Evolutionary conservation across 2,797 vertebrate genomes (phyloP).

Genomic region (Echiichthys vipera): DNA sequence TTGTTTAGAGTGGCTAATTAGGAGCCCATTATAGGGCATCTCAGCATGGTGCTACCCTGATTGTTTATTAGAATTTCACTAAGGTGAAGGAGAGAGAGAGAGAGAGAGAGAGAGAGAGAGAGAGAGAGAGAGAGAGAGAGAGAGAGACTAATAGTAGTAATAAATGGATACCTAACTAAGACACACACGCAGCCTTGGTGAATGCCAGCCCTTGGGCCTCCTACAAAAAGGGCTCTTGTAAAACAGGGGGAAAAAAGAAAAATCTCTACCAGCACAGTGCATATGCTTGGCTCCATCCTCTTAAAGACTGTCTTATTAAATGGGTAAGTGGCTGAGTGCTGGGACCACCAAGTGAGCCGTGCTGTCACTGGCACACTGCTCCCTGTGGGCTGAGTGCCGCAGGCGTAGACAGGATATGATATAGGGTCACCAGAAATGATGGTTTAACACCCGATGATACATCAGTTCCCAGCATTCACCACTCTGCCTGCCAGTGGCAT

Average conservation of each 20-base stretch:
- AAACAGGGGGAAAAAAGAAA: conserved; percentile 59
- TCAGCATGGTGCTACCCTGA: conserved; percentile 79
- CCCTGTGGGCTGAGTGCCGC: conserved; percentile 61
- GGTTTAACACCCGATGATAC: conserved; percentile 51
- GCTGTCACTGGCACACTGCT: conserved; percentile 77
- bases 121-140: conserved; percentile 31
- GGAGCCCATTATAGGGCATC: conserved; percentile 81
- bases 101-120: conserved; percentile 22
- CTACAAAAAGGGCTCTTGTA: conserved; percentile 78
- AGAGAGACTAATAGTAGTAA: conserved; percentile 76
- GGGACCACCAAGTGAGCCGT: conserved; percentile 79
- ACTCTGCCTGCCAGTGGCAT: conserved; percentile 45
- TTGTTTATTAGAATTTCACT: conserved; percentile 84
- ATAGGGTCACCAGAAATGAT: conserved; percentile 72
- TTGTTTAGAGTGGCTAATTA: conserved; percentile 84
- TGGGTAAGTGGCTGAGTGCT: conserved; percentile 79
- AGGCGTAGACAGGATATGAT: conserved; percentile 70
- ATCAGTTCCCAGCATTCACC: conserved; percentile 53
- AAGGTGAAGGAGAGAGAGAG: conserved; percentile 65
- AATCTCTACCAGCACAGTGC: conserved; percentile 59
- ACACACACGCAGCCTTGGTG: conserved; percentile 49
- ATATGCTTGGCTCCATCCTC: conserved; percentile 71
- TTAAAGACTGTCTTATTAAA: conserved; percentile 82
- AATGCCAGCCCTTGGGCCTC: conserved; percentile 75
- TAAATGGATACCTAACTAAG: conserved; percentile 76